Conservation (phyloP, 2,797 vertebrate species). For the Netta rufina region DNA sequence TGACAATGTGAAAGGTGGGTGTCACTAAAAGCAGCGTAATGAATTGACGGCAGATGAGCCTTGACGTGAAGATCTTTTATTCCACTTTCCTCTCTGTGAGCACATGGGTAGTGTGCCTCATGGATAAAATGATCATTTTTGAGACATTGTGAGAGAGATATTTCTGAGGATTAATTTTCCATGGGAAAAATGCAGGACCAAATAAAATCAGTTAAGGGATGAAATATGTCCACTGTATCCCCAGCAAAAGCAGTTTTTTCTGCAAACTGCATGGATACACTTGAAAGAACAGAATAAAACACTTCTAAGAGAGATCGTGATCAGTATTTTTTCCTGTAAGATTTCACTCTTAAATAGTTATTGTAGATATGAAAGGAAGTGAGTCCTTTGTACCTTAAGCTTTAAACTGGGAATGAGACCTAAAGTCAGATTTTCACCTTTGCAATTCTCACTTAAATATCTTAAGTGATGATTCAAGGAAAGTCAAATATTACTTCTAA, state of each 20-base stretch:
- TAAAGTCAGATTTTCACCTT: neutral
- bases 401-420: neutral
- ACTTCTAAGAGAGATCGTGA: neutral
- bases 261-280: neutral
- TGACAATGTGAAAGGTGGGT: neutral
- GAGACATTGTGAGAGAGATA: neutral
- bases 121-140: neutral
- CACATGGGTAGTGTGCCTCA: neutral
- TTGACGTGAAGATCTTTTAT: neutral
- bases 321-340: neutral
- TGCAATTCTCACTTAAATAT: neutral
- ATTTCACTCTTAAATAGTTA: neutral
- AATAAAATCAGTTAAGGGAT: neutral
- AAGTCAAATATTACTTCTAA: neutral
- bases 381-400: neutral
- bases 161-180: slow-evolving; percentile 1
- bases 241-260: neutral
- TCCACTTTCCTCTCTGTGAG: neutral
- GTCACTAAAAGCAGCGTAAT: neutral
- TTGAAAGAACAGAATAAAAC: neutral
- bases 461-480: neutral
- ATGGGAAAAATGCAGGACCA: neutral
- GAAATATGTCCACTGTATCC: neutral
- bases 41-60: neutral
- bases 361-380: neutral